phyloP scores from a whole-genome alignment of 2,797 vertebrate genomes.

The Arctocebus calabarensis region DNA sequence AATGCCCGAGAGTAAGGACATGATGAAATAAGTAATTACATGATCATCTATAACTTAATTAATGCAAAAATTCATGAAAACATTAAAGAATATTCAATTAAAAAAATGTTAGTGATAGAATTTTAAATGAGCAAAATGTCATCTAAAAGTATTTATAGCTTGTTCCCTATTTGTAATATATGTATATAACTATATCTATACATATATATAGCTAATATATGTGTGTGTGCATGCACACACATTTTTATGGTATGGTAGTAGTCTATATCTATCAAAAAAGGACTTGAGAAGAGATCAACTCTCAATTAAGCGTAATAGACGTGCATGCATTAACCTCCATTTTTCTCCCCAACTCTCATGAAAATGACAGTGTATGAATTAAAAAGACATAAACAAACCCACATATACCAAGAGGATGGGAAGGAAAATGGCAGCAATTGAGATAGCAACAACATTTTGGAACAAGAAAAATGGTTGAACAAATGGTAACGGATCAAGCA shows the following conservation, averaged over 20 bases:
- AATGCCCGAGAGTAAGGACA: neutral
- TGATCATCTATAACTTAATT: constrained; percentile 7
- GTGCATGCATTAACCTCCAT: neutral
- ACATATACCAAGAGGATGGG: neutral
- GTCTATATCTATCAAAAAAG: neutral
- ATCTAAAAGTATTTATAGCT: neutral
- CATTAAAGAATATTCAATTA: constrained; percentile 53
- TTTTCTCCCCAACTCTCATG: neutral
- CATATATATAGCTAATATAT: neutral
- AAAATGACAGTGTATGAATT: constrained; percentile 6
- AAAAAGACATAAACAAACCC: neutral
- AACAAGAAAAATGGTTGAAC: neutral
- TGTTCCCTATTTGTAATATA: neutral
- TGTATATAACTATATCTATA: neutral
- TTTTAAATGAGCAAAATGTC: constrained; percentile 7
- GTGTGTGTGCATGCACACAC: neutral
- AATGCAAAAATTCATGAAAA: constrained; percentile 12
- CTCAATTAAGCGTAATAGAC: constrained; percentile 2
- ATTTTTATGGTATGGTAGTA: neutral
- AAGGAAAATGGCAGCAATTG: neutral
- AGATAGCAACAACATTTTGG: neutral
- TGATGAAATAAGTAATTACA: constrained; percentile 51
- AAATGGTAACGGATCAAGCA: neutral
- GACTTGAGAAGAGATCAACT: neutral
- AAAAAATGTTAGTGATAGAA: constrained; percentile 20